Percentiles rank a stretch among this genome's conserved stretches.
These are phyloP conservation scores for Chelon auratus DNA, from an alignment of 2,797 vertebrate genomes.

Conservation along the genomic window DNA sequence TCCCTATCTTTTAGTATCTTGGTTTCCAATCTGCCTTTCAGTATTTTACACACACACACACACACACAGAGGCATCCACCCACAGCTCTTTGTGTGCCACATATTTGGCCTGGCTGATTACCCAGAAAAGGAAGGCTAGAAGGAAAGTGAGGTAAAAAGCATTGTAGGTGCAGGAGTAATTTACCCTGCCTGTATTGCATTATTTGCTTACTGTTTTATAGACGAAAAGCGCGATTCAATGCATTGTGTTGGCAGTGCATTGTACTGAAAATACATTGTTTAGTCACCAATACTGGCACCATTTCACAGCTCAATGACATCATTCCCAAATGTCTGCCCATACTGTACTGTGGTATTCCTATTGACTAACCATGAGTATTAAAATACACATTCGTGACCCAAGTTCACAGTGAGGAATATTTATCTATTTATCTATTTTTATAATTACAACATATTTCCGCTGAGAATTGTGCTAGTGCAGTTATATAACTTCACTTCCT, in stretches of 20 bases:
- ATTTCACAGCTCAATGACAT: constrained; percentile 43
- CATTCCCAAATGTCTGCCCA: constrained; percentile 20
- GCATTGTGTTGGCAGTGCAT: constrained; percentile 41
- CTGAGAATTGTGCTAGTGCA: constrained; percentile 13
- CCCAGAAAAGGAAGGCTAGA: constrained; percentile 59
- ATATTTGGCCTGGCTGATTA: constrained; percentile 74
- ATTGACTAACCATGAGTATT: constrained; percentile 22
- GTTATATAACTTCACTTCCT: constrained; percentile 31
- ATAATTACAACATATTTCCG: constrained; percentile 28
- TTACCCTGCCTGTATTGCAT: constrained; percentile 40
- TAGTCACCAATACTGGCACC: constrained; percentile 26
- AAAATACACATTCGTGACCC: constrained; percentile 7
- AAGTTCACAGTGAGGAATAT: background rate
- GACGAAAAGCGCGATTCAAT: constrained; percentile 46
- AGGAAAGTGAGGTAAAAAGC: constrained; percentile 57
- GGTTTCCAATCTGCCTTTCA: constrained; percentile 68
- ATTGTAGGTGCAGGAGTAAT: constrained; percentile 56
- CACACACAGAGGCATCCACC: constrained; percentile 33
- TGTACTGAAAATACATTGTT: constrained; percentile 47
- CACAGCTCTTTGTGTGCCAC: constrained; percentile 59
- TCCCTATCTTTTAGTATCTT: constrained; percentile 58
- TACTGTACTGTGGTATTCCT: background rate
- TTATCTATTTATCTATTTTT: background rate
- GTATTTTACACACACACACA: constrained; percentile 53
- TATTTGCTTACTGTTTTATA: constrained; percentile 52